phyloP scores from a whole-genome alignment of 2,797 vertebrate genomes.

The Xiphophorus birchmanni region DNA sequence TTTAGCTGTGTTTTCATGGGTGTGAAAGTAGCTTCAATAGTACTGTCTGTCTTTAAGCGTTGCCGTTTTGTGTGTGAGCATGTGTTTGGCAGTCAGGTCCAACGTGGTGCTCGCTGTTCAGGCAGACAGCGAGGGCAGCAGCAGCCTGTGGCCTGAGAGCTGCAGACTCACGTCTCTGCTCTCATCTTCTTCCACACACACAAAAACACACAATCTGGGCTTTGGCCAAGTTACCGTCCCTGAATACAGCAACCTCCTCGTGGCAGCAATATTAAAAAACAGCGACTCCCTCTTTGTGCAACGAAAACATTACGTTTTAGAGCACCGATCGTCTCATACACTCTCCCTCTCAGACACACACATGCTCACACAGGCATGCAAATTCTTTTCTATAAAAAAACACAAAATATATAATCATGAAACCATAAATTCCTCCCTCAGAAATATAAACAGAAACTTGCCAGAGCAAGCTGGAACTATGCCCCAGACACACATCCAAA shows the following conservation, averaged over 20 bases:
- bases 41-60: constrained; percentile 58
- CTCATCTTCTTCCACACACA: constrained; percentile 36
- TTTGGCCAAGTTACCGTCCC: constrained; percentile 63
- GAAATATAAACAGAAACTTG: constrained; percentile 55
- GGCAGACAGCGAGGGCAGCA: constrained; percentile 72
- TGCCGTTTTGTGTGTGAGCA: constrained; percentile 55
- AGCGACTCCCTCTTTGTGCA: constrained; percentile 36
- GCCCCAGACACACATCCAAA: constrained; percentile 58
- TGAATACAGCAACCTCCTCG: constrained; percentile 65
- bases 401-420: constrained; percentile 46
- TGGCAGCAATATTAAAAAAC: constrained; percentile 60
- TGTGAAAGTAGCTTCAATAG: constrained; percentile 63
- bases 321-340: constrained; percentile 43
- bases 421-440: constrained; percentile 49
- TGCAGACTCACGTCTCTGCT: constrained; percentile 59
- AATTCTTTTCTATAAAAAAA: constrained; percentile 53
- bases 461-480: constrained; percentile 50
- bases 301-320: constrained; percentile 56
- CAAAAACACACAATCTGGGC: constrained; percentile 51
- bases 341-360: constrained; percentile 11
- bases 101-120: constrained; percentile 64
- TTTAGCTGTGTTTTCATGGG: constrained; percentile 62
- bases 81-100: constrained; percentile 74
- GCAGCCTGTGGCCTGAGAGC: constrained; percentile 72
- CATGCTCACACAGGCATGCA: constrained; percentile 18